Conservation (phyloP, 2,797 vertebrate species). For the Centroberyx gerrardi region DNA sequence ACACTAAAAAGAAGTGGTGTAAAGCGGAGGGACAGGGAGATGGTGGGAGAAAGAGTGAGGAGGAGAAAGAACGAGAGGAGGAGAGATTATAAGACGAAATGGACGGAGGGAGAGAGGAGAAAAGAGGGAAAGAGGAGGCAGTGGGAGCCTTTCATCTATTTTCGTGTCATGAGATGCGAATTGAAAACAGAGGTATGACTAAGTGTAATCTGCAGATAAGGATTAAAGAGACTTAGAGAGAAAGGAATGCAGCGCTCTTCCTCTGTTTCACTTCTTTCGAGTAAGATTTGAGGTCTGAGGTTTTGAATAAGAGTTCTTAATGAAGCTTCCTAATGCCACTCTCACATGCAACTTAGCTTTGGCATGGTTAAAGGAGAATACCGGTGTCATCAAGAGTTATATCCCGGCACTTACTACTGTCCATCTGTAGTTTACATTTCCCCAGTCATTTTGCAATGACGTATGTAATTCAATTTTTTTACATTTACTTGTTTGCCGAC, state of each 20-base stretch:
- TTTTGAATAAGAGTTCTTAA: constrained; percentile 9
- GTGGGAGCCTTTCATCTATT: neutral
- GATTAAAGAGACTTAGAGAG: constrained; percentile 61
- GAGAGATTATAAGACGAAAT: neutral
- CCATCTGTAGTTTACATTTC: too few relatives aligned
- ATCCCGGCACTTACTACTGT: too few relatives aligned
- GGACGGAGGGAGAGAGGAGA: constrained; percentile 1
- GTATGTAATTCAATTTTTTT: too few relatives aligned
- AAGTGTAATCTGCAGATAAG: constrained; percentile 26
- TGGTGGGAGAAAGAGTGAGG: neutral
- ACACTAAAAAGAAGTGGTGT: neutral
- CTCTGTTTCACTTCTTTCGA: neutral
- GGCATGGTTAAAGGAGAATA: too few relatives aligned
- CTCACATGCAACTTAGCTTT: neutral
- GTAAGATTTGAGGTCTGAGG: too few relatives aligned
- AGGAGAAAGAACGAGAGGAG: neutral
- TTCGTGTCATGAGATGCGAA: constrained; percentile 16
- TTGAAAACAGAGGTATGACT: constrained; percentile 22
- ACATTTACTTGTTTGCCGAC: too few relatives aligned
- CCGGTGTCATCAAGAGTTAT: too few relatives aligned
- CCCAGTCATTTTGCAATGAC: too few relatives aligned
- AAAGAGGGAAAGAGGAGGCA: neutral
- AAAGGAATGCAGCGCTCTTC: constrained; percentile 39
- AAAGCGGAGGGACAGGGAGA: neutral
- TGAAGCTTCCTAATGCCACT: neutral